Conservation (phyloP, 2,888 invertebrate genomes). For the Caenorhabditis angaria region DNA sequence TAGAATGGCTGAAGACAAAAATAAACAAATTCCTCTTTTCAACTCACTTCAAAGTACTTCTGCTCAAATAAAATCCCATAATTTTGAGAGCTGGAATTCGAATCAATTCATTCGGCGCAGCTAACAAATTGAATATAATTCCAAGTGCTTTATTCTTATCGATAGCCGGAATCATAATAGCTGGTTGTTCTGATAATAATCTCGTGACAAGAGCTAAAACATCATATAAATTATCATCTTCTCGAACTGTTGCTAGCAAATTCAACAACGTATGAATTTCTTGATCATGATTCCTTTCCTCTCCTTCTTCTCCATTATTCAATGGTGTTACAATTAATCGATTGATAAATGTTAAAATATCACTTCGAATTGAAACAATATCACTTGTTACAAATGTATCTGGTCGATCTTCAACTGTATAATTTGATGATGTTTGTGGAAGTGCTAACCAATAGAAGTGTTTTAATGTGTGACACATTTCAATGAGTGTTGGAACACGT, state of each 20-base stretch:
- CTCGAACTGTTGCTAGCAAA: conserved; percentile 95
- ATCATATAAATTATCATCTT: conserved; percentile 98
- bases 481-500: conserved; percentile 88
- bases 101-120: conserved; percentile 93
- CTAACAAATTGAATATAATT: conserved; percentile 93
- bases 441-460: conserved; percentile 99
- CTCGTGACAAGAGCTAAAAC: conserved; percentile 95
- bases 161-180: conserved; percentile 83
- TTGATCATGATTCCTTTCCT: conserved; percentile 79
- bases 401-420: conserved; percentile 44
- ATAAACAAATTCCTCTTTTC: conserved; percentile 71
- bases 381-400: conserved; percentile 82
- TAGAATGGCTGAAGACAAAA: no score
- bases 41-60: conserved; percentile 92
- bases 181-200: conserved; percentile 96
- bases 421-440: conserved; percentile 79
- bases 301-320: conserved; percentile 33
- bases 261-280: conserved; percentile 97
- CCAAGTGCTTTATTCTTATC: conserved; percentile 87
- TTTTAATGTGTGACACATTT: conserved; percentile 97
- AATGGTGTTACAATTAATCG: conserved; percentile 56
- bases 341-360: conserved; percentile 85
- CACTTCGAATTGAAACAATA: conserved; percentile 89
- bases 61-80: conserved; percentile 94
- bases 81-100: conserved; percentile 93